Percentiles rank a stretch among this genome's conserved stretches.
Conservation (phyloP, 2,797 vertebrate genomes). For the Sciurus vulgaris region DNA sequence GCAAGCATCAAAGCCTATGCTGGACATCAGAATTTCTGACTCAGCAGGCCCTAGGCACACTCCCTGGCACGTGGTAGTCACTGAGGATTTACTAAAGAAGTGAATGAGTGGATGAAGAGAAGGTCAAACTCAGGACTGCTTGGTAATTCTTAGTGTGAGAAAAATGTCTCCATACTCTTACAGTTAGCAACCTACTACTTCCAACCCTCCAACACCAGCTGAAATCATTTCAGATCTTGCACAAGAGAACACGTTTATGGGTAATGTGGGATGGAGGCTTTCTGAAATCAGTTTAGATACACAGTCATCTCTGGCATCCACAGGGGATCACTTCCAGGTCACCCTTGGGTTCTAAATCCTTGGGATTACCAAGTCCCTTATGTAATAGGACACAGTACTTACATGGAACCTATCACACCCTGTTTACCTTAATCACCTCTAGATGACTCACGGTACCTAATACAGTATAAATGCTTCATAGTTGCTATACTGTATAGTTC, state of each 20-base stretch:
- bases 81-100: background rate
- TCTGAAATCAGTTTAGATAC: background rate
- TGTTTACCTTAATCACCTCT: background rate
- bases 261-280: constrained; percentile 12
- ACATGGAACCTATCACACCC: background rate
- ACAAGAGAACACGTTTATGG: background rate
- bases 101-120: background rate
- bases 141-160: background rate
- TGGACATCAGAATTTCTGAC: background rate
- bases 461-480: background rate
- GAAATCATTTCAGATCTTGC: background rate
- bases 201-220: background rate
- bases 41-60: background rate
- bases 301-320: no score
- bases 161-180: constrained; percentile 35
- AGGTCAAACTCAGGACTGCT: background rate
- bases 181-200: background rate
- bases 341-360: background rate
- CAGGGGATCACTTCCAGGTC: background rate
- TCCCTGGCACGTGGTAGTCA: background rate
- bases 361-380: background rate
- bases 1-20: background rate
- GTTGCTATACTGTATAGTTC: background rate
- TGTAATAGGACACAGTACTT: background rate
- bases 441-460: background rate